Evolutionary conservation across 2,797 vertebrate genomes (phyloP).

Genomic region (Coluber constrictor): DNA sequence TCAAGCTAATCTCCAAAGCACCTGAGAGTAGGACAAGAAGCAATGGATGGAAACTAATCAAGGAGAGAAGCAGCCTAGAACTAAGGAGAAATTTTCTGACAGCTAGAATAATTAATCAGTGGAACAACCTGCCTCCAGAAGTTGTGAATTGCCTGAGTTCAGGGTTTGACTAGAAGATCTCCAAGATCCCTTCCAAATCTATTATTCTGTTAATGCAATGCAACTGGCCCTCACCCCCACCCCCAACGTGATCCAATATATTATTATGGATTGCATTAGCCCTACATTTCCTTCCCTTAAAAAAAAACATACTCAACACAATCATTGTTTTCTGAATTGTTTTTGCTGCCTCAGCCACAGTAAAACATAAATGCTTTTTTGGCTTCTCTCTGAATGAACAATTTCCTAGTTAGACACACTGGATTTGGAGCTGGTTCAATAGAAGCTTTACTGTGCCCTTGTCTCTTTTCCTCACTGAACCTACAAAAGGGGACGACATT

Average conservation of each 20-base stretch:
- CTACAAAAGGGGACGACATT: constrained; percentile 76
- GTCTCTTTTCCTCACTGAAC: constrained; percentile 71
- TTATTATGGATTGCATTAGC: constrained; percentile 45
- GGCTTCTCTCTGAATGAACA: constrained; percentile 77
- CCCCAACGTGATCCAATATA: constrained; percentile 34
- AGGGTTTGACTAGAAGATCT: neutral
- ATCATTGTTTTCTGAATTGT: constrained; percentile 72
- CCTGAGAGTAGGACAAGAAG: neutral
- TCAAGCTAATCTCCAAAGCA: neutral
- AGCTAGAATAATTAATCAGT: neutral
- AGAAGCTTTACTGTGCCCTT: constrained; percentile 75
- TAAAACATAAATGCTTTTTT: constrained; percentile 71
- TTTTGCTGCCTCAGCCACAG: constrained; percentile 73
- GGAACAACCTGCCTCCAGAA: neutral
- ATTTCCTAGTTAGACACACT: constrained; percentile 78
- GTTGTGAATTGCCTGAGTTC: neutral
- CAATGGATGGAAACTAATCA: too few relatives aligned
- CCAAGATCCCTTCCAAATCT: neutral
- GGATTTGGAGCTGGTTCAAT: constrained; percentile 78
- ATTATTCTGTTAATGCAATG: neutral
- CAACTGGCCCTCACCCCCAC: neutral
- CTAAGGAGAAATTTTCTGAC: neutral
- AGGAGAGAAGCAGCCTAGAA: neutral
- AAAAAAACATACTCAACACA: constrained; percentile 62
- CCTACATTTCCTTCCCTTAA: constrained; percentile 44